These are phyloP conservation scores for Gymnobelideus leadbeateri DNA, from an alignment of 2,113 vertebrate species.

Conservation along the genomic window DNA sequence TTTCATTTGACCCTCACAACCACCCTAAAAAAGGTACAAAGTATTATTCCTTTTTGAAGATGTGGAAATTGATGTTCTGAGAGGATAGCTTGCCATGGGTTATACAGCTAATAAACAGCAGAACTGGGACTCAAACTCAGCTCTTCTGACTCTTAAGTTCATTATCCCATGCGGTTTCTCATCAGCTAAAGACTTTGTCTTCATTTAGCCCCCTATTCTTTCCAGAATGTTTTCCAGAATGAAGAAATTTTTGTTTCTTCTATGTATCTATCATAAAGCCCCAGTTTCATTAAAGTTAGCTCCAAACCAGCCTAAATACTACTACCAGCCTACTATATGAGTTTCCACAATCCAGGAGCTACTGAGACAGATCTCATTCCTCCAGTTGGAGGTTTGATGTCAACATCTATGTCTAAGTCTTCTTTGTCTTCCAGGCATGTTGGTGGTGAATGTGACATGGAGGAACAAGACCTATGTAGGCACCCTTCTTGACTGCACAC, in stretches of 20 bases:
- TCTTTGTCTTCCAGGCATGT: conserved; percentile 89
- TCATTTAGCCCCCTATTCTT: neutral
- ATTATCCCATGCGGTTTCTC: neutral
- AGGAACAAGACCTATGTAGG: conserved; percentile 99
- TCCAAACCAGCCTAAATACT: neutral
- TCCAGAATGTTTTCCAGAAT: no score
- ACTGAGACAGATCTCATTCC: neutral
- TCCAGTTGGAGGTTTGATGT: neutral
- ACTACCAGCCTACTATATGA: neutral
- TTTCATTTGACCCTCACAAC: neutral
- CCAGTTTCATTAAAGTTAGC: neutral
- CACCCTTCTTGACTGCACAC: conserved; percentile 96
- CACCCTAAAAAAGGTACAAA: neutral
- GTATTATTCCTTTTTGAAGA: neutral
- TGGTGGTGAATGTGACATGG: conserved; percentile 99
- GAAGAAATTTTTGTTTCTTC: neutral
- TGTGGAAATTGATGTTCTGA: neutral
- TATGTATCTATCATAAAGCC: neutral
- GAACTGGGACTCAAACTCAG: neutral
- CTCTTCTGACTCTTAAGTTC: neutral
- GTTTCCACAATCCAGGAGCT: neutral
- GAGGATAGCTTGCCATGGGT: neutral
- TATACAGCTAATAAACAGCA: neutral
- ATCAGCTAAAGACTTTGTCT: neutral
- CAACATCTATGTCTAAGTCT: conserved; percentile 35